A percentile compares a stretch with the other conserved stretches of the same genome.
Evolutionary conservation across 2,888 invertebrate genomes (phyloP).

Genomic region (Ctenicera cuprea): DNA sequence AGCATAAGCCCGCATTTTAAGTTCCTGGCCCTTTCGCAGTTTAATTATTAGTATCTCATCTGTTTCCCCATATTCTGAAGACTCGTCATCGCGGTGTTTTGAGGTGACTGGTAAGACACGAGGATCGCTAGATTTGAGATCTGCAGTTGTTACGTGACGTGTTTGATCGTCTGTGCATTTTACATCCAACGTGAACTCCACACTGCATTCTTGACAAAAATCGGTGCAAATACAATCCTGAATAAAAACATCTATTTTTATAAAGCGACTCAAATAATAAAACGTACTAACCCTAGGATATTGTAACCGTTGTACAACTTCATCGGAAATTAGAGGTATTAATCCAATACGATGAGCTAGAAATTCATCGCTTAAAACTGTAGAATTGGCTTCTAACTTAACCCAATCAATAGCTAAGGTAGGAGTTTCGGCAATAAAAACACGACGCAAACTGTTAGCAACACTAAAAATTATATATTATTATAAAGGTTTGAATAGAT

Average conservation of each 20-base stretch:
- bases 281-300: constrained; percentile 85
- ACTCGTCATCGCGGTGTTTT: constrained; percentile 92
- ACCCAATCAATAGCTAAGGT: constrained; percentile 99
- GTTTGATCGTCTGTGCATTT: constrained; percentile 96
- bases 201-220: constrained; percentile 98
- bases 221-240: constrained; percentile 97
- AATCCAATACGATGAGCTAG: constrained; percentile 97
- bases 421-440: constrained; percentile 99
- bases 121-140: constrained; percentile 93
- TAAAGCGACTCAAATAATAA: constrained; percentile 16
- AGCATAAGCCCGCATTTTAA: constrained; percentile 96
- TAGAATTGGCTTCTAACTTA: constrained; percentile 98
- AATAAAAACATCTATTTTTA: constrained; percentile 36
- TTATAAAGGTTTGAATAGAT: too few relatives aligned
- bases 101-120: constrained; percentile 96
- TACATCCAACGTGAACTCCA: constrained; percentile 97
- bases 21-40: constrained; percentile 89
- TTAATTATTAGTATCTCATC: constrained; percentile 90
- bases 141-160: constrained; percentile 96
- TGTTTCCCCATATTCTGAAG: constrained; percentile 94
- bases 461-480: constrained; percentile 78
- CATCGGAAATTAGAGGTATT: constrained; percentile 96
- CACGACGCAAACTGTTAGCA: constrained; percentile 96
- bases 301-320: constrained; percentile 94
- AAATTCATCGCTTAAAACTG: constrained; percentile 98